These are phyloP conservation scores for Sebastes trivittatus DNA, from an alignment of 2,797 vertebrate genomes.

Conservation along the genomic window DNA sequence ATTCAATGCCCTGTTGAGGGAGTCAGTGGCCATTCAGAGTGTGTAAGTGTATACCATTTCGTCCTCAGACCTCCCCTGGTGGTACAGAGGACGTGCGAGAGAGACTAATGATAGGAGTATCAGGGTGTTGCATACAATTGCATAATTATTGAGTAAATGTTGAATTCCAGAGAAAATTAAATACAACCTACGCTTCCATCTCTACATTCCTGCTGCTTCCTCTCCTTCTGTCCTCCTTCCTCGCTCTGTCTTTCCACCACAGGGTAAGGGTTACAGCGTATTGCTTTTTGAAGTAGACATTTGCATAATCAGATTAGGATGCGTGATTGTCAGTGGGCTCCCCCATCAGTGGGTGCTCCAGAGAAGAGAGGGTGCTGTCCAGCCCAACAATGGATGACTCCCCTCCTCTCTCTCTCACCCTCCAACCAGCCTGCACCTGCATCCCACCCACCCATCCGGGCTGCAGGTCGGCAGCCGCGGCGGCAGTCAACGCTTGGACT, in stretches of 20 bases:
- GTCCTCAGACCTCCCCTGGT: conserved; percentile 40
- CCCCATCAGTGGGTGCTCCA: conserved; percentile 88
- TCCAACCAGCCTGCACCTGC: conserved; percentile 80
- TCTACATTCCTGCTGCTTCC: conserved; percentile 55
- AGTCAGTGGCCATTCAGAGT: conserved; percentile 57
- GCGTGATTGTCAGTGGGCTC: conserved; percentile 82
- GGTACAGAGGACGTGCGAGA: background rate
- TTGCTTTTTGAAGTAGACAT: conserved; percentile 98
- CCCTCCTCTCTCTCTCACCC: conserved; percentile 80
- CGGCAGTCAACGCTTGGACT: conserved; percentile 36
- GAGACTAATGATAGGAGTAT: background rate
- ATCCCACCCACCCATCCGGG: conserved; percentile 80
- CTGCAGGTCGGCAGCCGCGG: conserved; percentile 47
- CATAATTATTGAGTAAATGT: background rate
- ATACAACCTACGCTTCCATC: background rate
- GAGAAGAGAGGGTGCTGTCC: conserved; percentile 88
- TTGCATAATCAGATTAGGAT: conserved; percentile 98
- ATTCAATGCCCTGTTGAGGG: conserved; percentile 68
- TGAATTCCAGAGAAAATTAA: background rate
- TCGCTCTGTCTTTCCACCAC: conserved; percentile 66
- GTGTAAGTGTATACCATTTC: conserved; percentile 24
- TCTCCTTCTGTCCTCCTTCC: conserved; percentile 29
- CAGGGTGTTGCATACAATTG: background rate
- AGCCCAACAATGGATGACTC: conserved; percentile 79
- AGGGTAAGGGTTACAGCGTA: conserved; percentile 85